Base-by-base conservation (phyloP, 2,113 vertebrate genomes). In the Lepidothrix coronata region DNA sequence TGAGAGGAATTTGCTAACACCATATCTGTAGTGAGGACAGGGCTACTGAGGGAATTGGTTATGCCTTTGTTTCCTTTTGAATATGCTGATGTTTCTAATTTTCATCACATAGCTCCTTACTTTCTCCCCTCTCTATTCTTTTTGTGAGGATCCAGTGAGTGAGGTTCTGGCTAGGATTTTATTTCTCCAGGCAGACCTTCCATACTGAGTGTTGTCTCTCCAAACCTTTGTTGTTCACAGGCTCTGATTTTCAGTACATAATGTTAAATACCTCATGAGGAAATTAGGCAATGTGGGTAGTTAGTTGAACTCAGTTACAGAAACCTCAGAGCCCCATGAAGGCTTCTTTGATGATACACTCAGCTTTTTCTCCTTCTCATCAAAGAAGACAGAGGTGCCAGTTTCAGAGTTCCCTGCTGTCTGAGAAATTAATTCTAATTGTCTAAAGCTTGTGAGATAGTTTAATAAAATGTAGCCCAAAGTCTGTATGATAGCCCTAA, bases 141-240 rank as follows among this genome's bases (percentile, higher is more conserved):
- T 51, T 83, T 89, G 48, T 88, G 66, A 90, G 49, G 48, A 90
- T 57, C 22, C 44, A 95, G 58, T 35, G 54, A 89, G 48, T 5
- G 17, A 94, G 28, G 52, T 72, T 88, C 90, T 90, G 90, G 62
- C 49, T 90, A 44, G 41, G 78, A 62, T 81, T 93, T 75, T 15
- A 25, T 91, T 95, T 94, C 85, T 95, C n/a, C 54, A 41, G 74
- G 74, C 96, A 90, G 82, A 68, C 44, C 70, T 85, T 89, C 52
- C 63, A 15, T 21, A 9, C 24, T 72, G 74, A 89, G 81, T 96
- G 70, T 89, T 95, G 95, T 95, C 70, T 91, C 43, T 95, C 88
- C 95, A 96, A 91, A 58, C 15, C 51, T 93, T 95, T 95, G 92
- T 84, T 93, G 85, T 91, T 68, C 70, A 30, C 61, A 89, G 70